Base-by-base conservation (phyloP, 2,797 vertebrate species). In the Fundulus diaphanus region DNA sequence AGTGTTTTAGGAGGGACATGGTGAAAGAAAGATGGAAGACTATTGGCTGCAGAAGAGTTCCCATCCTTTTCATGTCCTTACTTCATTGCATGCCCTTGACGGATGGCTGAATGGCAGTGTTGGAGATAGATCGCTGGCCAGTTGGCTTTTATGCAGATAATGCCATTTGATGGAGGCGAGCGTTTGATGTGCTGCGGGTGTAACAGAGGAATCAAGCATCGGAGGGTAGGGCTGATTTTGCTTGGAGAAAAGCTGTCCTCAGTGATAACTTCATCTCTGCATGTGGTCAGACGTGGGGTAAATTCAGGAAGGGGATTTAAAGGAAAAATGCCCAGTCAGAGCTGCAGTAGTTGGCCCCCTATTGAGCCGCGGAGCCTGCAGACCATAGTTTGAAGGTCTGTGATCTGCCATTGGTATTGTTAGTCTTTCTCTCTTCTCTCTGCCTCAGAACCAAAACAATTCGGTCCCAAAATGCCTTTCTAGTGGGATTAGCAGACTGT, bases 71-170 rank as follows among this genome's bases (percentile, higher is more conserved):
- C 35, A 74, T 70, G 72, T 88, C 76, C 84, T 89, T 83, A 82
- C 72, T 79, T 33, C 42, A 80, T 37, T 94, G 90, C 94, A 93
- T 96, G 96, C 95, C 96, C 96, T 97, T 97, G 96, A 97, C 96
- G 87, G 89, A 85, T 85, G 87, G 88, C 79, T 96, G 96, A 97
- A 97, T 96, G 96, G 95, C 96, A 92, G 96, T 95, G 96, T 96
- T 95, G 96, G 95, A 96, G 96, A 96, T 96, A 96, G 97, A 97
- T 97, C 96, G 96, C 96, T 94, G 94, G 95, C 95, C 95, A 96
- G 96, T 97, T 96, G 96, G 96, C 96, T 98, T 99, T 98, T 97
- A 98, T 98, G 96, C 96, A 97, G 97, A 99, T 98, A 97, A 98
- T 97, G 95, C 96, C 96, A 95, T 97, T 97, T 96, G 97, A 97